Base-by-base conservation (phyloP, 2,797 vertebrate species). In the Rhyacichthys aspro region DNA sequence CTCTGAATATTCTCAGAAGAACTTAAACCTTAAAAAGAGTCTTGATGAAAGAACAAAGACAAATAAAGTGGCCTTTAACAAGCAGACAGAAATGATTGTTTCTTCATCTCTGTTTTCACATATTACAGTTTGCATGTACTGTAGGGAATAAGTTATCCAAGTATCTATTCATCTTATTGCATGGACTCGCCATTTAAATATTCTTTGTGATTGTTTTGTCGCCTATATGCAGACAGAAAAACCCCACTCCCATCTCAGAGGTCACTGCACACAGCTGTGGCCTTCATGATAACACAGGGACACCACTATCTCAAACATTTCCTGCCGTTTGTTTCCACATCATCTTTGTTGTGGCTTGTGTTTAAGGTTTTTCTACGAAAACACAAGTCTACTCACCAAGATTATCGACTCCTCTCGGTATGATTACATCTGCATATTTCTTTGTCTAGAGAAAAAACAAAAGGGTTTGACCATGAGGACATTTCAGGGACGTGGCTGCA, bases 371-470 rank as follows among this genome's bases (percentile, higher is more conserved):
- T 67, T 41, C 9, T 32, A 18, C 3, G n/a, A 16, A 18, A 42
- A n/a, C n/a, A 14, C 57, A 39, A 37, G 6, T 32, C 54, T 7
- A 83, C 94, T 95, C 83, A 98, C 96, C 96, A 55, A 95, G 84
- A 58, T 98, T 98, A 84, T 98, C 94, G 33, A 92, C 95, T 72
- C 96, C 96, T 88, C 95, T 93, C 11, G 96, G 96, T 88, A 98
- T 98, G 78, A 98, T 98, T 76, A 98, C 95, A 0, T 97, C 96
- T 5, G 96, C 96, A 0, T 96, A 98, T 74, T 98, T 98, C 91
- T 98, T 98, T 14, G 96, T 98, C 96, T 98, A 59, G 52, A 47
- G 46, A 0, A n/a, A 15, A 48, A 60, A 56, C 2, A 53, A 43
- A 73, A n/a, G n/a, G n/a, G n/a, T n/a, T 53, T n/a, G 16, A 65